Evolutionary conservation across 2,888 invertebrate genomes (phyloP).

Genomic region (Limnephilus rhombicus): DNA sequence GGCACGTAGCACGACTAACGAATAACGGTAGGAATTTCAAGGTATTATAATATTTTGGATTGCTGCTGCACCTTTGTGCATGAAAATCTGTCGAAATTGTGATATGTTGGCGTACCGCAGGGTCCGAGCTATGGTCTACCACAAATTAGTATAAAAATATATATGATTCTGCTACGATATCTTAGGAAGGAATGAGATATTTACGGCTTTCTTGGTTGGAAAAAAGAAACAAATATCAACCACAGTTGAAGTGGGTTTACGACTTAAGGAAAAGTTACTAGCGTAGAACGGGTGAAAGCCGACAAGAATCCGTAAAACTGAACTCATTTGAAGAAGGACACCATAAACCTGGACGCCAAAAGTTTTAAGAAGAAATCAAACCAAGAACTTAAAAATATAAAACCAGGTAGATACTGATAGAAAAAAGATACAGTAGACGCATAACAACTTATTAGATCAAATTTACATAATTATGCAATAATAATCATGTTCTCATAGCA

Average conservation of each 20-base stretch:
- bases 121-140: neutral
- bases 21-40: neutral
- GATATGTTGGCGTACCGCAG: neutral
- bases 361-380: neutral
- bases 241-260: neutral
- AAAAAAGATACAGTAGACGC: neutral
- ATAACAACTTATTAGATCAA: neutral
- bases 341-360: no score
- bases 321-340: neutral
- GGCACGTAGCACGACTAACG: neutral
- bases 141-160: neutral
- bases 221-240: neutral
- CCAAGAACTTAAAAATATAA: neutral
- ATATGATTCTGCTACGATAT: no score
- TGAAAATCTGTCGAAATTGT: neutral
- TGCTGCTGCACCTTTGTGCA: neutral
- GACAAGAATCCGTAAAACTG: neutral
- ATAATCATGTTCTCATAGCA: neutral
- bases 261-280: no score
- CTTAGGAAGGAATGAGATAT: no score
- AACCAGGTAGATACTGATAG: neutral
- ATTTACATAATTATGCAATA: neutral
- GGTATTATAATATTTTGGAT: neutral
- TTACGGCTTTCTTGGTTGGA: neutral
- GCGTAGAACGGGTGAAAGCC: neutral